phyloP scores from a whole-genome alignment of 2,113 vertebrate species.

The Fregata magnificens region DNA sequence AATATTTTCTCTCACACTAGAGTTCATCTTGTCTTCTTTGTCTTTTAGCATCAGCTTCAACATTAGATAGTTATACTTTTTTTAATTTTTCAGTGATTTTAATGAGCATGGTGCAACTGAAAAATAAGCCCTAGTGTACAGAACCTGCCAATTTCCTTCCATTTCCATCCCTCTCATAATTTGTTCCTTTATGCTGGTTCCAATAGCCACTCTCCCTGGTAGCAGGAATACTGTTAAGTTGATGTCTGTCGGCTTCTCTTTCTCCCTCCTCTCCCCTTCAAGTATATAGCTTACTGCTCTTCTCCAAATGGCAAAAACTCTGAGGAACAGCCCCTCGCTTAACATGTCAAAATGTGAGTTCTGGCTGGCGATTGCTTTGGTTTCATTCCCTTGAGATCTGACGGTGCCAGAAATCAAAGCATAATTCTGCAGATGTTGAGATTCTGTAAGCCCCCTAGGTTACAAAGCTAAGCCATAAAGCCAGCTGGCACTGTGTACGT shows the following conservation, averaged over 20 bases:
- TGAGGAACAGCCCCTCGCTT: slow-evolving; percentile 54
- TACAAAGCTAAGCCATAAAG: slow-evolving; percentile 45
- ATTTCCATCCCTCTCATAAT: slow-evolving; percentile 39
- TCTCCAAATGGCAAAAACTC: slow-evolving; percentile 64
- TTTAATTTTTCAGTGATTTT: background rate
- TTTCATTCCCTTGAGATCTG: slow-evolving; percentile 54
- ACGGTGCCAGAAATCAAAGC: slow-evolving; percentile 69
- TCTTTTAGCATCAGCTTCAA: background rate
- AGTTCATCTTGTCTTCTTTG: background rate
- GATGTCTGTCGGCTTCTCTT: slow-evolving; percentile 41
- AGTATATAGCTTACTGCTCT: background rate
- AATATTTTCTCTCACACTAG: background rate
- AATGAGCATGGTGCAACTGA: background rate
- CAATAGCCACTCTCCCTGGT: slow-evolving; percentile 55
- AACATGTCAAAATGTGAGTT: slow-evolving; percentile 73
- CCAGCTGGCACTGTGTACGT: slow-evolving; percentile 54
- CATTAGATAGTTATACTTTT: background rate
- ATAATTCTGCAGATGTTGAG: slow-evolving; percentile 70
- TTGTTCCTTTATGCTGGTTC: slow-evolving; percentile 29
- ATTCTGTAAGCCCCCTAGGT: slow-evolving; percentile 62
- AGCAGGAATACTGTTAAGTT: slow-evolving; percentile 55
- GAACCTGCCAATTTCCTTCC: slow-evolving; percentile 18
- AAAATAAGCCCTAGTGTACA: background rate
- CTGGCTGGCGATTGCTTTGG: slow-evolving; percentile 62
- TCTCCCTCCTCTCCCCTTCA: background rate